Evolutionary conservation across 2,797 vertebrate species (phyloP).

Genomic region (Vultur gryphus): DNA sequence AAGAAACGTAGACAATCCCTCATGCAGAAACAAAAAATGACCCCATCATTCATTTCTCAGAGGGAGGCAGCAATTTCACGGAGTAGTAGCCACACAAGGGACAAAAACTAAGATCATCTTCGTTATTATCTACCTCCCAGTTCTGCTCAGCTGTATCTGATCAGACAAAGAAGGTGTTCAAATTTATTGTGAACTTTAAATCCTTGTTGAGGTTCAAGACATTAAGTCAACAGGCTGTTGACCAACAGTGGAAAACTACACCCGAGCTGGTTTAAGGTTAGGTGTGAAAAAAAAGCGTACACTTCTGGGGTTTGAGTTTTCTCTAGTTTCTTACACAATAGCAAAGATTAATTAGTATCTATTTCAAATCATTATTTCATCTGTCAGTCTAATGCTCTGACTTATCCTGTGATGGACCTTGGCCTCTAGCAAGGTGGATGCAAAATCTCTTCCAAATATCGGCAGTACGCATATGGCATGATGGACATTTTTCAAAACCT

Average conservation of each 20-base stretch:
- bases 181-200: background rate
- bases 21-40: conserved; percentile 36
- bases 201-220: background rate
- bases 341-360: background rate
- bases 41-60: conserved; percentile 25
- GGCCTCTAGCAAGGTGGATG: conserved; percentile 14
- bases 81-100: background rate
- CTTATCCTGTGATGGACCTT: background rate
- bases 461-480: background rate
- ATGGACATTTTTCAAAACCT: conserved; percentile 44
- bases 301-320: background rate
- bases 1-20: background rate
- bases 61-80: conserved; percentile 40
- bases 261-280: background rate
- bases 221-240: conserved; percentile 1
- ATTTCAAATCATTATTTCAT: background rate
- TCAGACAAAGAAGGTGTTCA: background rate
- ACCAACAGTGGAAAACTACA: background rate
- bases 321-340: background rate
- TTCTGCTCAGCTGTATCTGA: background rate
- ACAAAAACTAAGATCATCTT: background rate
- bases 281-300: background rate
- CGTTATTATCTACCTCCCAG: background rate
- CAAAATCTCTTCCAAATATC: conserved; percentile 34
- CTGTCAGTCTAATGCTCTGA: background rate